A percentile compares a stretch with the other conserved stretches of the same genome.
Conservation (phyloP, 2,888 invertebrate genomes). For the Toxonevra muliebris region DNA sequence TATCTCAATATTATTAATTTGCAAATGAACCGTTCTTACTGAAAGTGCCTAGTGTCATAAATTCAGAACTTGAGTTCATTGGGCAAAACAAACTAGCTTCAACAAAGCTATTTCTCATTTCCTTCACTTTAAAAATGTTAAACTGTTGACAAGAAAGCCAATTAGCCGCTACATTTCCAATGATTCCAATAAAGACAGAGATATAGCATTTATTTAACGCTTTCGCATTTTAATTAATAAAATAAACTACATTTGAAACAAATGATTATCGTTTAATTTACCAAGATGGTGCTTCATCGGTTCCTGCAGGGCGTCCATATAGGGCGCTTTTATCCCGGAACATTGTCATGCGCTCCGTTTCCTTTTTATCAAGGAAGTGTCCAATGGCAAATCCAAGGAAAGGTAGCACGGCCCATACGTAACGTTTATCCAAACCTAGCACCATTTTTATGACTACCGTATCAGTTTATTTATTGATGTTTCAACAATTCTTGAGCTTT, state of each 20-base stretch:
- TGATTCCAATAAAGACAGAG: constrained; percentile 6
- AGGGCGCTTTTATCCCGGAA: constrained; percentile 84
- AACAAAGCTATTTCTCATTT: too few relatives aligned
- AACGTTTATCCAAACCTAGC: constrained; percentile 69
- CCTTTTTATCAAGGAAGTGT: constrained; percentile 72
- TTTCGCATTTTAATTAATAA: constrained; percentile 23
- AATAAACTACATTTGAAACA: constrained; percentile 6
- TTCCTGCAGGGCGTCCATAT: constrained; percentile 73
- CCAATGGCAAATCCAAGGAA: constrained; percentile 71
- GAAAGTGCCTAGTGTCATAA: too few relatives aligned
- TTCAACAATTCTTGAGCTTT: constrained; percentile 44
- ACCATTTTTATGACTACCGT: constrained; percentile 60
- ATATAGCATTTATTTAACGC: constrained; percentile 10
- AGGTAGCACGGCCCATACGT: constrained; percentile 68
- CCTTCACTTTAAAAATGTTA: too few relatives aligned
- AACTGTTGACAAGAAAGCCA: too few relatives aligned
- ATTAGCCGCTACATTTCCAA: too few relatives aligned
- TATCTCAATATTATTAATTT: too few relatives aligned
- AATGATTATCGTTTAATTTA: constrained; percentile 37
- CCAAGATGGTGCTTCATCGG: constrained; percentile 80
- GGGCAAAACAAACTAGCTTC: too few relatives aligned
- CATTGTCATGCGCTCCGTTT: constrained; percentile 75
- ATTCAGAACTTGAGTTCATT: too few relatives aligned
- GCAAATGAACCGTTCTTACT: too few relatives aligned
- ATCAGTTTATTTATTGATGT: constrained; percentile 25